Evolutionary conservation across 2,888 invertebrate genomes (phyloP), one percentile per base, ranked within the genome.

Genomic region (Lepetodrilus schrolli): DNA sequence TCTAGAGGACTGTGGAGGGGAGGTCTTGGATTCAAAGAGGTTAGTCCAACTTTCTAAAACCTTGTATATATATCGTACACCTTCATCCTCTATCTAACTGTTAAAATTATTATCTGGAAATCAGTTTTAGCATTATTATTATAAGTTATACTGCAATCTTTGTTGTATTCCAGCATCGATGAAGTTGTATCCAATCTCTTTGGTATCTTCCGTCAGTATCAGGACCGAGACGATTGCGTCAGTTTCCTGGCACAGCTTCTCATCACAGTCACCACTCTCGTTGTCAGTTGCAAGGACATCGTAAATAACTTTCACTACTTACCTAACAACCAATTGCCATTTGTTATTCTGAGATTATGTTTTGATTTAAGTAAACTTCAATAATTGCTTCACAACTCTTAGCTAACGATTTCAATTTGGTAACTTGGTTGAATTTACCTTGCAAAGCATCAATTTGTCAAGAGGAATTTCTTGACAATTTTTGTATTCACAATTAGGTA

Each of bases 1-100:
- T 13, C 75, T 86, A 10, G 85, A 86, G 73, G 84, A 86, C 58
- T 81, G 82, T 81, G 84, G 84, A 5, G 74, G 78, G 36, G 75
- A 79, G 66, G 78, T 80, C 13, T 65, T 85, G 26, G 76, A 80
- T 34, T 38, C 75, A 37, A 82, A 82, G 65, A 84, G 82, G 84
- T 84, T 5, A n/a, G n/a, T n/a, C n/a, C n/a, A n/a, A n/a, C n/a
- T n/a, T n/a, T n/a, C n/a, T n/a, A n/a, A 8, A 7, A 8, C 38
- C 38, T 10, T 38, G 8, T 38, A 8, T 10, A 7, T 38, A 8
- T 10, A 8, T 10, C 38, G 8, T 38, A 7, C 10, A 8, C 38
- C 38, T 38, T 38, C 38, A 8, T 10, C 38, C 38, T 38, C 38
- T 38, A 7, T 38, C 38, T n/a, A n/a, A n/a, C n/a, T n/a, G n/a